Percentiles rank a stretch among this genome's conserved stretches.
Evolutionary conservation across 2,113 vertebrate species (phyloP).

Genomic region (Heterotis niloticus): DNA sequence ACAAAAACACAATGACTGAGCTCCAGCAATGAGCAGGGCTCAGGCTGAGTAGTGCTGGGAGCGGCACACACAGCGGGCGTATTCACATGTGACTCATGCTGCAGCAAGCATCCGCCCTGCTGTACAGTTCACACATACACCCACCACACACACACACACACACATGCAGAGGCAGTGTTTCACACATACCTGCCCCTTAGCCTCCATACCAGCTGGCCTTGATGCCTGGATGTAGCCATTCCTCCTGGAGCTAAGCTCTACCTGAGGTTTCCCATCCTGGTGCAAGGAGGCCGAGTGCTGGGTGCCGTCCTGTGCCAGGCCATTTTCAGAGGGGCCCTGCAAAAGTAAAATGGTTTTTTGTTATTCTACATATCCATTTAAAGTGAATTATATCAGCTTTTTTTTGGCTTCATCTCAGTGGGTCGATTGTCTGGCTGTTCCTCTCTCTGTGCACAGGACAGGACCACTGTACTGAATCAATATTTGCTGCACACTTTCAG

Average conservation of each 20-base stretch:
- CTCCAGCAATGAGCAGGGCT: not conserved
- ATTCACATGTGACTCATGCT: not conserved
- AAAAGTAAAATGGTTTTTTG: not conserved
- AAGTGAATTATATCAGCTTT: not conserved
- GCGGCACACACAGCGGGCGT: not conserved
- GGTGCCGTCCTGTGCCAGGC: not conserved
- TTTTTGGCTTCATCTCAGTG: too few species aligned
- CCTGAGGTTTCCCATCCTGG: constrained; percentile 49
- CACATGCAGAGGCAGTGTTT: not conserved
- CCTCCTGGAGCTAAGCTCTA: constrained; percentile 53
- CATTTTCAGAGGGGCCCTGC: not conserved
- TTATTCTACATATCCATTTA: not conserved
- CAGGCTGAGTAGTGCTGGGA: not conserved
- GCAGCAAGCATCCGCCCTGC: not conserved
- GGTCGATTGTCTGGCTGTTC: too few species aligned
- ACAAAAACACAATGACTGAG: not conserved
- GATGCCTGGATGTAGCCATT: constrained; percentile 64
- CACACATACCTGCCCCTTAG: constrained; percentile 54
- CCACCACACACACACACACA: constrained; percentile 9
- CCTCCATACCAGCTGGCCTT: constrained; percentile 63
- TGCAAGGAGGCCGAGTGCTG: not conserved
- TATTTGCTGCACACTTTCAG: constrained; percentile 11
- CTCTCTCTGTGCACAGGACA: not conserved
- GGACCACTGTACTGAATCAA: constrained; percentile 11
- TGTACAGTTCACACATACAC: constrained; percentile 11